A percentile compares a stretch with the other conserved stretches of the same genome.
phyloP scores from a whole-genome alignment of 2,113 vertebrate genomes.

The western clawed frog (Xenopus tropicalis) region DNA sequence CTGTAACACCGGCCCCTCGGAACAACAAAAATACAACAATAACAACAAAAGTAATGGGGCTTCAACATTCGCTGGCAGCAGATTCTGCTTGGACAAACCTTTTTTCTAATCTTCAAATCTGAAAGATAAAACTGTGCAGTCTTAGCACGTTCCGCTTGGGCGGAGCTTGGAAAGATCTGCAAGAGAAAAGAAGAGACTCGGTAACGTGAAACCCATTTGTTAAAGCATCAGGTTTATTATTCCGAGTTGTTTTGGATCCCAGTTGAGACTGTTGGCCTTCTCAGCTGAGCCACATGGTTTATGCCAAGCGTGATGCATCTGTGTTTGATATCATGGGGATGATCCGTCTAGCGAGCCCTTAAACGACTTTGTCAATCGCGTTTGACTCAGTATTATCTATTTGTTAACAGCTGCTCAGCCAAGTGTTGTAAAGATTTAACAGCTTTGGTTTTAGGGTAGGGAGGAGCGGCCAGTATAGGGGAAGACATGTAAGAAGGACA shows the following conservation, averaged over 20 bases:
- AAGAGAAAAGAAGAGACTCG: slow-evolving; percentile 5
- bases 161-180: slow-evolving; percentile 14
- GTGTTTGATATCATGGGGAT: background rate
- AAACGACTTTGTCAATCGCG: no score
- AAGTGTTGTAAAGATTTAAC: no score
- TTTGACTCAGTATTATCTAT: no score
- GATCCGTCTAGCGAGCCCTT: no score
- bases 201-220: slow-evolving; percentile 24
- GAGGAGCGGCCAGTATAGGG: no score
- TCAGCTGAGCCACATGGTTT: slow-evolving; percentile 12
- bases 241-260: slow-evolving; percentile 29
- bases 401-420: no score
- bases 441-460: no score
- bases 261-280: slow-evolving; percentile 5
- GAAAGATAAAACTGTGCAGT: slow-evolving; percentile 11
- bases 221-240: slow-evolving; percentile 12
- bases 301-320: background rate
- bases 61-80: background rate
- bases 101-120: slow-evolving; percentile 23
- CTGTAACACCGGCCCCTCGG: background rate
- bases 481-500: no score
- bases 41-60: background rate
- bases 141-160: slow-evolving; percentile 10
- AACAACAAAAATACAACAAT: slow-evolving; percentile 11
- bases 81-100: slow-evolving; percentile 5